Evolutionary conservation across 2,797 vertebrate species (phyloP).

Genomic region (Labroides dimidiatus): DNA sequence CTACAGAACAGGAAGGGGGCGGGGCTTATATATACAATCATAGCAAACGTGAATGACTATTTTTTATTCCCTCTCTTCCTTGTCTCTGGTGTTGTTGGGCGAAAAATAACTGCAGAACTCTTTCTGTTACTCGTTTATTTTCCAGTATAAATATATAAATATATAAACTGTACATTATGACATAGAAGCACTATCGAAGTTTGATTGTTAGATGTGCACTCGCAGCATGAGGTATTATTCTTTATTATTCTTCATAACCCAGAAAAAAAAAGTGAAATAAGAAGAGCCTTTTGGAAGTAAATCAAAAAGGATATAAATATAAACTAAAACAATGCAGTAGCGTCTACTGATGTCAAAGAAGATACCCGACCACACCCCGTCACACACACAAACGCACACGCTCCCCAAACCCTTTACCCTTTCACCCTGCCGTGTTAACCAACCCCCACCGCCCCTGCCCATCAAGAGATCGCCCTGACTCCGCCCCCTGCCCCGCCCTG

Average conservation of each 20-base stretch:
- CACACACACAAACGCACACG: conserved; percentile 6
- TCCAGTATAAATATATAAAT: conserved; percentile 81
- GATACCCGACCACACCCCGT: conserved; percentile 47
- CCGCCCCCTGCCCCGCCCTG: conserved; percentile 38
- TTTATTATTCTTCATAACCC: conserved; percentile 77
- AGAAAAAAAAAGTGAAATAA: conserved; percentile 61
- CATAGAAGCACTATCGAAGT: conserved; percentile 84
- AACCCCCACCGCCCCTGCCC: conserved; percentile 17
- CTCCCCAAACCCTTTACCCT: conserved; percentile 16
- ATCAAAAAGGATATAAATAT: conserved; percentile 18
- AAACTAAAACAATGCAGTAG: conserved; percentile 69
- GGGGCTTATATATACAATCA: conserved; percentile 56
- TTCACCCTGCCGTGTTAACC: conserved; percentile 30
- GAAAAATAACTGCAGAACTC: conserved; percentile 58
- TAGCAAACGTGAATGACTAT: conserved; percentile 65
- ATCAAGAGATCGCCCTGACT: conserved; percentile 19
- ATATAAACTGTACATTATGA: conserved; percentile 84
- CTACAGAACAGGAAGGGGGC: conserved; percentile 45
- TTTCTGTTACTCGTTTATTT: conserved; percentile 28
- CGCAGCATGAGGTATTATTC: conserved; percentile 85
- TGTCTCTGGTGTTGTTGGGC: conserved; percentile 81
- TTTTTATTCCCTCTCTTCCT: conserved; percentile 56
- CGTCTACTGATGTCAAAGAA: conserved; percentile 78
- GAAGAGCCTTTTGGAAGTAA: conserved; percentile 62
- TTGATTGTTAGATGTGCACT: conserved; percentile 86